phyloP scores from a whole-genome alignment of 1,140 invertebrate genomes.

The Ganaspis sp. region DNA sequence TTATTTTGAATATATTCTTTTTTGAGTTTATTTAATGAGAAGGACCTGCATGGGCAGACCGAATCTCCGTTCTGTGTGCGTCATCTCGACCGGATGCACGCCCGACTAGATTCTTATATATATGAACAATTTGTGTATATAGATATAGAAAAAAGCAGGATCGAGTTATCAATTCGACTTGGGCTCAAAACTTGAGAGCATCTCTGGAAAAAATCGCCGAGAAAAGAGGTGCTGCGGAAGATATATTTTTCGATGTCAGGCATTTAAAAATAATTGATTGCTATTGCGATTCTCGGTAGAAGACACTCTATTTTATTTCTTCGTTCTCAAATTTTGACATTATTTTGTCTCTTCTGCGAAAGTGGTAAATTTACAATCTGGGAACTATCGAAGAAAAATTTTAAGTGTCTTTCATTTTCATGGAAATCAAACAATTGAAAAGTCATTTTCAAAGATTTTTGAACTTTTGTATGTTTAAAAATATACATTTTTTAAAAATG shows the following conservation, averaged over 20 bases:
- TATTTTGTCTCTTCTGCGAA: not conserved
- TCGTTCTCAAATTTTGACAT: not conserved
- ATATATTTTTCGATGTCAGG: not conserved
- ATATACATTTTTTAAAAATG: too few relatives aligned
- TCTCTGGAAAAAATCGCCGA: too few relatives aligned
- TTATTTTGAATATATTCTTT: not conserved
- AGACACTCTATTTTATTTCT: too few relatives aligned
- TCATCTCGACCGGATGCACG: not conserved
- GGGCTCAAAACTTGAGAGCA: too few relatives aligned
- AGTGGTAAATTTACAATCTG: not conserved
- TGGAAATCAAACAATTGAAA: too few relatives aligned
- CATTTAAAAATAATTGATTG: conserved; percentile 2
- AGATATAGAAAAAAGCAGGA: not conserved
- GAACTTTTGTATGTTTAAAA: too few relatives aligned
- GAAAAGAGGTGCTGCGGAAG: not conserved
- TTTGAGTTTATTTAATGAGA: conserved; percentile 7
- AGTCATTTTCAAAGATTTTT: too few relatives aligned
- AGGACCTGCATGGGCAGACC: not conserved
- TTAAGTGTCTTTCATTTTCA: not conserved
- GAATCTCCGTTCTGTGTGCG: not conserved
- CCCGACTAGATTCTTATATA: not conserved
- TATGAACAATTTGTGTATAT: too few relatives aligned
- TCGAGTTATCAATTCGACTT: not conserved
- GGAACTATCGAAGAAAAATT: not conserved
- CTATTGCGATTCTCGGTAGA: not conserved